A percentile compares a stretch with the other conserved stretches of the same genome.
Conservation (phyloP, 2,797 vertebrate genomes). For the Sparus aurata region DNA sequence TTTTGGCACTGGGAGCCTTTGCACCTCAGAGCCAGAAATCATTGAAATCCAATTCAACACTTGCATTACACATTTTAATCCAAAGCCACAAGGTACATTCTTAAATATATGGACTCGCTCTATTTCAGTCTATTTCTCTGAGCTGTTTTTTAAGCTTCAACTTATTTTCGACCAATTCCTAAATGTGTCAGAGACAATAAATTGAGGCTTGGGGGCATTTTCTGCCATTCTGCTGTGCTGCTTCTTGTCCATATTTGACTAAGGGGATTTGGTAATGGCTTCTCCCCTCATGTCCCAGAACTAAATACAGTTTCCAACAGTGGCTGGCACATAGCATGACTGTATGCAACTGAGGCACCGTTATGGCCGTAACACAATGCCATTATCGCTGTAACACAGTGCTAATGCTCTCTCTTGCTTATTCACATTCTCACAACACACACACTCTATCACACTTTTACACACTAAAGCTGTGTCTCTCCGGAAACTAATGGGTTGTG, state of each 20-base stretch:
- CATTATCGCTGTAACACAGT: slow-evolving; percentile 71
- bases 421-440: slow-evolving; percentile 41
- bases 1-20: background rate
- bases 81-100: slow-evolving; percentile 34
- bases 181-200: slow-evolving; percentile 57
- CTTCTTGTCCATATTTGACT: slow-evolving; percentile 71
- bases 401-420: slow-evolving; percentile 70
- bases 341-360: slow-evolving; percentile 64
- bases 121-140: slow-evolving; percentile 22
- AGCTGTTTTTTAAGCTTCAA: slow-evolving; percentile 38
- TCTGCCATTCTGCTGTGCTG: slow-evolving; percentile 48
- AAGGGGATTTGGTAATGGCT: slow-evolving; percentile 67
- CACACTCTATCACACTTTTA: slow-evolving; percentile 32
- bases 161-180: slow-evolving; percentile 55
- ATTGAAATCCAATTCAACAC: slow-evolving; percentile 25
- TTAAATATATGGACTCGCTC: slow-evolving; percentile 20
- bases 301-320: slow-evolving; percentile 67
- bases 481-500: slow-evolving; percentile 71
- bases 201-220: slow-evolving; percentile 60
- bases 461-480: slow-evolving; percentile 62
- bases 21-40: slow-evolving; percentile 6
- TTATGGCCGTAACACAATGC: slow-evolving; percentile 74
- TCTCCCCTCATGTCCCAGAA: slow-evolving; percentile 60
- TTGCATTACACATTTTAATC: slow-evolving; percentile 34
- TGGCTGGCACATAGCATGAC: slow-evolving; percentile 62